These are phyloP conservation scores for Enteromius thamalakanensis DNA, from an alignment of 2,797 vertebrate genomes.

Conservation along the genomic window DNA sequence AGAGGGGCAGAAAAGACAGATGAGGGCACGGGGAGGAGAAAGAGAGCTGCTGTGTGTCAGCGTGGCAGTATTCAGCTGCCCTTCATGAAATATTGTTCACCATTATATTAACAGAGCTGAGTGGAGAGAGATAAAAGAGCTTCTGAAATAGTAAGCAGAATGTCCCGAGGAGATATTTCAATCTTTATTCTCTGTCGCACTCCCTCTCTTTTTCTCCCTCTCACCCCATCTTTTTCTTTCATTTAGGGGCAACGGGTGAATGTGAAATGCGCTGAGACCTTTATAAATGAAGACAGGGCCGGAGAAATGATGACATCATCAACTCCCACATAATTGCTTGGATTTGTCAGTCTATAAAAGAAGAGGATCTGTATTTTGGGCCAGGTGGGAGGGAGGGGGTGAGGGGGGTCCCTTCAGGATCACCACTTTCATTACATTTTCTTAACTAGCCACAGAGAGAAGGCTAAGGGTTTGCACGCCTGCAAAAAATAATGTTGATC, in stretches of 20 bases:
- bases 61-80: conserved; percentile 76
- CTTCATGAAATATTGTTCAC: conserved; percentile 89
- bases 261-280: conserved; percentile 73
- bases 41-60: conserved; percentile 77
- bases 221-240: conserved; percentile 69
- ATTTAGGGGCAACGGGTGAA: conserved; percentile 67
- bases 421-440: conserved; percentile 20
- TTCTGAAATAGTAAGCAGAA: conserved; percentile 78
- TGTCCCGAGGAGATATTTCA: conserved; percentile 80
- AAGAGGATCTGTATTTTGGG: conserved; percentile 17
- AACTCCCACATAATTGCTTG: conserved; percentile 74
- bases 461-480: conserved; percentile 58
- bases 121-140: conserved; percentile 81
- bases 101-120: conserved; percentile 89
- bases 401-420: conserved; percentile 10
- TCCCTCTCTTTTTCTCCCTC: conserved; percentile 50
- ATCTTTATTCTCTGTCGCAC: conserved; percentile 63
- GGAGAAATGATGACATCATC: conserved; percentile 81
- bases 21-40: conserved; percentile 77
- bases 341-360: conserved; percentile 71
- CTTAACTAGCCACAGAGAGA: conserved; percentile 23
- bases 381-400: not conserved
- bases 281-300: conserved; percentile 63
- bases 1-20: conserved; percentile 84
- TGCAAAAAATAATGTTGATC: conserved; percentile 60